These are phyloP conservation scores for Rhopalosiphum nymphaeae DNA, from an alignment of 2,888 invertebrate species.

Conservation along the genomic window DNA sequence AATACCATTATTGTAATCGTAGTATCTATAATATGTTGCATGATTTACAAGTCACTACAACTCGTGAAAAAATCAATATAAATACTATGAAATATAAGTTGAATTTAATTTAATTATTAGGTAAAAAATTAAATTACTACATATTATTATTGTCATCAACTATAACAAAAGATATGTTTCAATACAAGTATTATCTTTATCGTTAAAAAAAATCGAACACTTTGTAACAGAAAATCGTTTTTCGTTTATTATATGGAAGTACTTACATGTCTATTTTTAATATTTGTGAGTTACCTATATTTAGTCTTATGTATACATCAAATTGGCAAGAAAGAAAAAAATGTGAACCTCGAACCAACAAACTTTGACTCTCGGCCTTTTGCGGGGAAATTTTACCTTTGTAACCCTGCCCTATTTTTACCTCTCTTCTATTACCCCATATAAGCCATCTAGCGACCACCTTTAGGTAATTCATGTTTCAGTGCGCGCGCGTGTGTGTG, in stretches of 20 bases:
- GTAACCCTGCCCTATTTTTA: background rate
- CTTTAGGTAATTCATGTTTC: background rate
- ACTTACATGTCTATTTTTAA: background rate
- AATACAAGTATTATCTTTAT: background rate
- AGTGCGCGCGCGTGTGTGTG: background rate
- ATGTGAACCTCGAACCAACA: background rate
- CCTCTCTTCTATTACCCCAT: background rate
- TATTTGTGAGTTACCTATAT: background rate
- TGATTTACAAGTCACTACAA: background rate
- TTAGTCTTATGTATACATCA: background rate
- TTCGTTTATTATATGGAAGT: too few relatives aligned
- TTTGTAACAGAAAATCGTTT: background rate
- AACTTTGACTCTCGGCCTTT: constrained; percentile 4
- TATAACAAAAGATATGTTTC: background rate
- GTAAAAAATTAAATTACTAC: background rate
- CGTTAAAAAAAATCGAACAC: background rate
- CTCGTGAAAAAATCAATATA: background rate
- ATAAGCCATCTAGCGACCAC: background rate
- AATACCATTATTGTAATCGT: background rate
- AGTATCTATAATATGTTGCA: background rate
- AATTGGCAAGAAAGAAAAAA: background rate
- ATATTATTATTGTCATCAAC: background rate
- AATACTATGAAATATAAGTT: background rate
- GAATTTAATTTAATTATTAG: background rate
- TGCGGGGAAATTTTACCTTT: background rate